Evolutionary conservation across 1,140 invertebrate species (phyloP).

Genomic region (Hydropsyche tenuis): DNA sequence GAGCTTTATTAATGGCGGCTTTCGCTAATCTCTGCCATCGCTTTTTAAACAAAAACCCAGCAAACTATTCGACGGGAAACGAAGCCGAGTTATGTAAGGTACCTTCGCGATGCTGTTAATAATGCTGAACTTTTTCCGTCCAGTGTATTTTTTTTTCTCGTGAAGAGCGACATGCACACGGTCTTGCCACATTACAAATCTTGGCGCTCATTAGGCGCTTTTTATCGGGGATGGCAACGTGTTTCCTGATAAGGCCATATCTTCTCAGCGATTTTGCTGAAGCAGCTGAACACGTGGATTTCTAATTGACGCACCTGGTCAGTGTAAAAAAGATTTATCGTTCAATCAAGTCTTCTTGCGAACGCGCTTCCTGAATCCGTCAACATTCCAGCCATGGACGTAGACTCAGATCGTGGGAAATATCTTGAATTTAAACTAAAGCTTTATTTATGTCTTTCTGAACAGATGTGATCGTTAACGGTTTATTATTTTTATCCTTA

Average conservation of each 20-base stretch:
- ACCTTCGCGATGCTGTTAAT: background rate
- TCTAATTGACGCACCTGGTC: constrained; percentile 12
- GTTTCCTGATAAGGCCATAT: too few species aligned
- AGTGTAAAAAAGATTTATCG: constrained; percentile 10
- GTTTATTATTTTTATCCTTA: too few species aligned
- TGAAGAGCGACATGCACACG: background rate
- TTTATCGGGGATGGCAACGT: too few species aligned
- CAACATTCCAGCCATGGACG: too few species aligned
- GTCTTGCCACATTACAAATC: background rate
- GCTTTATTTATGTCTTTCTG: too few species aligned
- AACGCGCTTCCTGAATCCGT: background rate
- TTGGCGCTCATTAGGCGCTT: background rate
- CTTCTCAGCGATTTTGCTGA: too few species aligned
- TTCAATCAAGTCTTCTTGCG: background rate
- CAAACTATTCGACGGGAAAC: too few species aligned
- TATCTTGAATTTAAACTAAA: too few species aligned
- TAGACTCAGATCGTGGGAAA: too few species aligned
- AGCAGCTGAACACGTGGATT: background rate
- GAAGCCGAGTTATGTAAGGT: background rate
- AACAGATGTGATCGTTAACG: too few species aligned
- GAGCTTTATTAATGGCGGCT: constrained; percentile 35
- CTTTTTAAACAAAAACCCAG: background rate
- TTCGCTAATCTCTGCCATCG: background rate
- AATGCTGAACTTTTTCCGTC: background rate
- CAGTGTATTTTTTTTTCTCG: too few species aligned